phyloP scores from a whole-genome alignment of 2,113 vertebrate species.

The Oceanites oceanicus region DNA sequence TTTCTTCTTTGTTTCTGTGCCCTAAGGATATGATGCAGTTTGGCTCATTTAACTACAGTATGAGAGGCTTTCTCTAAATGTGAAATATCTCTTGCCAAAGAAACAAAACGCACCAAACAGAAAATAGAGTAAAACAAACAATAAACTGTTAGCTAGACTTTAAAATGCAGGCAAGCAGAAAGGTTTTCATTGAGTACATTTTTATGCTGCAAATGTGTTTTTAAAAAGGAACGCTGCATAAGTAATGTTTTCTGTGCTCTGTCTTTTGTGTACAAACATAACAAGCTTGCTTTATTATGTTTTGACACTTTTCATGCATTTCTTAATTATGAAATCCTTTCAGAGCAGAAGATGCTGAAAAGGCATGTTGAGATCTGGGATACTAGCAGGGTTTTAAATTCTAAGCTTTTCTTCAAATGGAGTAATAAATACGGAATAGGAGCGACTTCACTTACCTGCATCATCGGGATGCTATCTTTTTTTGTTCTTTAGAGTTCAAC shows the following conservation, averaged over 20 bases:
- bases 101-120: conserved; percentile 44
- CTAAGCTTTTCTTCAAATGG: background rate
- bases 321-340: conserved; percentile 61
- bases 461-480: background rate
- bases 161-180: conserved; percentile 31
- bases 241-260: background rate
- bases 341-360: background rate
- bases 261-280: conserved; percentile 50
- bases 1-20: conserved; percentile 67
- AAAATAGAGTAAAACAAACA: conserved; percentile 70
- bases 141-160: conserved; percentile 60
- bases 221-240: conserved; percentile 5
- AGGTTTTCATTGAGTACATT: conserved; percentile 19
- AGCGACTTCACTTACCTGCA: background rate
- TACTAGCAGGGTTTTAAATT: background rate
- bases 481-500: background rate
- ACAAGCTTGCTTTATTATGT: conserved; percentile 20
- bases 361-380: background rate
- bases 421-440: background rate
- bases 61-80: conserved; percentile 63
- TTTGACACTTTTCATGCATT: conserved; percentile 39
- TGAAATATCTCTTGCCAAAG: conserved; percentile 65
- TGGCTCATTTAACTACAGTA: conserved; percentile 65
- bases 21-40: conserved; percentile 61
- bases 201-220: conserved; percentile 23